Percentiles rank a stretch among this genome's conserved stretches.
Conservation (phyloP, 2,797 vertebrate species). For the Lycodopsis pacificus region DNA sequence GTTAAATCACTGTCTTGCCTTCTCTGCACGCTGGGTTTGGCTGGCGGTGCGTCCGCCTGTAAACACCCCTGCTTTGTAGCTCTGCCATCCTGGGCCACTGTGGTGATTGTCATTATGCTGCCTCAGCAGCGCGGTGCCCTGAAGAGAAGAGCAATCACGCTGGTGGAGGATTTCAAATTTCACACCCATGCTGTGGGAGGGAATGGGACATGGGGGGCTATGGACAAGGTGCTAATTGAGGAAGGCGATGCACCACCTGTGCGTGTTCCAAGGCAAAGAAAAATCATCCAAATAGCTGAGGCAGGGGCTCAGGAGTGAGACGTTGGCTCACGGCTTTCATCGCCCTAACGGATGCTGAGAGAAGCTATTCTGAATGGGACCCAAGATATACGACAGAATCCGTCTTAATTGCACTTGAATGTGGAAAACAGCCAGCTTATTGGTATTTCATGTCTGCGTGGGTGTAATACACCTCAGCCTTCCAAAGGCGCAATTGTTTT, state of each 20-base stretch:
- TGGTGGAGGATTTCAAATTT: conserved; percentile 62
- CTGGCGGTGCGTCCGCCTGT: conserved; percentile 50
- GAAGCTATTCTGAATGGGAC: conserved; percentile 57
- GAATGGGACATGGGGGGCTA: conserved; percentile 55
- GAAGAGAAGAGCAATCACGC: conserved; percentile 55
- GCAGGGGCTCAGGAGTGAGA: conserved; percentile 46
- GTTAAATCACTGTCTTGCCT: conserved; percentile 58
- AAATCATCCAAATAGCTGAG: conserved; percentile 61
- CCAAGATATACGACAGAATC: conserved; percentile 51
- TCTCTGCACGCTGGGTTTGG: conserved; percentile 59
- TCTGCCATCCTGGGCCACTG: conserved; percentile 51
- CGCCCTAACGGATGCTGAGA: conserved; percentile 48
- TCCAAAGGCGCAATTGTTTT: conserved; percentile 29
- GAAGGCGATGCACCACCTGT: conserved; percentile 67
- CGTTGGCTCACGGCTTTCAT: conserved; percentile 30
- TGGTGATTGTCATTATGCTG: conserved; percentile 77
- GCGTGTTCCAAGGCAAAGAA: conserved; percentile 43
- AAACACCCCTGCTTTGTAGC: conserved; percentile 47
- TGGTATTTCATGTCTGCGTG: conserved; percentile 40
- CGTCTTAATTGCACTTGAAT: conserved; percentile 52
- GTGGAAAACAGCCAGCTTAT: conserved; percentile 56
- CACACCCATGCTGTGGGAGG: conserved; percentile 58
- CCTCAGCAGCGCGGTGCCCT: conserved; percentile 63
- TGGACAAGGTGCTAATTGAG: conserved; percentile 79
- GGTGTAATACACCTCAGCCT: conserved; percentile 38